Evolutionary conservation across 2,888 invertebrate species (phyloP), one percentile per base, ranked within the genome.

Genomic region (Bimastos eiseni): DNA sequence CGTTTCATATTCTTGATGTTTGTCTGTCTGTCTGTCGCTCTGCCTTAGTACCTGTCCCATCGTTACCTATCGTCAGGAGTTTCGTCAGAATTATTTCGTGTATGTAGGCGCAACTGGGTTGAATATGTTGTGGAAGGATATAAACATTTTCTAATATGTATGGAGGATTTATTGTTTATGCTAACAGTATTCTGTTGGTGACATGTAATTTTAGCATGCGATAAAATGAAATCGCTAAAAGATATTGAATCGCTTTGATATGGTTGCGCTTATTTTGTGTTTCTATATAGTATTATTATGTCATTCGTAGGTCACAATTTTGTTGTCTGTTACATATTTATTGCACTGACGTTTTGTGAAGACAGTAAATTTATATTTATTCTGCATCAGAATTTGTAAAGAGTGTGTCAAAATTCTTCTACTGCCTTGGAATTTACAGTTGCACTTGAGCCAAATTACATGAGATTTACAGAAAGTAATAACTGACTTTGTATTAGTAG

Each of bases 261-360:
- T n/a, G 70, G 30, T 70, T 70, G 70, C n/a, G 70, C 70, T 70
- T 70, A 70, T 70, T 11, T 70, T 8, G 1, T 70, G n/a, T 70
- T 70, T 70, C n/a, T 70, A 17, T 70, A n/a, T 70, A n/a, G 70
- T n/a, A 70, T 70, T n/a, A n/a, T 70, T 70, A 70, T 1, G 70
- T 70, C 70, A 70, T 70, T 70, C n/a, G 70, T 70, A 70, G 70
- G 70, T 70, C 70, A 70, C 70, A 70, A n/a, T 70, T 70, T 70
- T 70, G n/a, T 70, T 70, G 70, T 70, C 70, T 70, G 30, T 70
- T 70, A 30, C 13, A n/a, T 70, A 70, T 70, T 70, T 70, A 70
- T 70, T 70, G 70, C 70, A 70, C 70, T 70, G 70, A 70, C 70
- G 17, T 70, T 70, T 70, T 70, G 70, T 70, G 70, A 70, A n/a